phyloP scores from a whole-genome alignment of 2,888 invertebrate genomes.

The Mythimna impura region DNA sequence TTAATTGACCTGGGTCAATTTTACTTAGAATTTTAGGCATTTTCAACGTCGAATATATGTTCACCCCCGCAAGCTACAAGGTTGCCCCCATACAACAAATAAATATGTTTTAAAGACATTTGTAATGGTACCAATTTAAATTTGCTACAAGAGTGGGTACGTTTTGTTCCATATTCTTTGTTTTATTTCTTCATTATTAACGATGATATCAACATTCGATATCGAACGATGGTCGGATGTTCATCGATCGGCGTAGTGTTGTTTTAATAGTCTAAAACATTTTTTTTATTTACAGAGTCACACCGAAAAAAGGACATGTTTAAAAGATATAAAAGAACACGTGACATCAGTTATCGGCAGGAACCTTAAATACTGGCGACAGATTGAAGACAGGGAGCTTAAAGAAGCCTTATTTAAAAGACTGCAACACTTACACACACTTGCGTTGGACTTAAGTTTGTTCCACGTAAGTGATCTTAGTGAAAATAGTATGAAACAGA shows the following conservation, averaged over 20 bases:
- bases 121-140: too few species aligned
- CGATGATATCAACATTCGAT: too few species aligned
- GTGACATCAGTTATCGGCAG: slow-evolving; percentile 86
- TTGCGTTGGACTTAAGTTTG: slow-evolving; percentile 81
- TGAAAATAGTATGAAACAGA: slow-evolving; percentile 72
- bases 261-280: background rate
- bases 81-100: too few species aligned
- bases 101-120: too few species aligned
- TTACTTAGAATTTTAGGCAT: too few species aligned
- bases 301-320: slow-evolving; percentile 83
- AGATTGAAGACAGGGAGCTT: slow-evolving; percentile 74
- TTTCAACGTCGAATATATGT: too few species aligned
- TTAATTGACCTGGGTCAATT: too few species aligned
- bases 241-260: background rate
- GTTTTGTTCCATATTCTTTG: too few species aligned
- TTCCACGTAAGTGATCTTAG: slow-evolving; percentile 80
- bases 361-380: slow-evolving; percentile 90
- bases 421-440: slow-evolving; percentile 82
- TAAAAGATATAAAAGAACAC: slow-evolving; percentile 87
- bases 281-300: slow-evolving; percentile 70
- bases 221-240: too few species aligned
- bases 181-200: too few species aligned
- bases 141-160: too few species aligned
- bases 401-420: slow-evolving; percentile 80
- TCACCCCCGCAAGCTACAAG: too few species aligned